Evolutionary conservation across 30 jellyfish, hydroid and myxozoan genomes (phyloP).

Genomic region (Cassiopea andromeda): DNA sequence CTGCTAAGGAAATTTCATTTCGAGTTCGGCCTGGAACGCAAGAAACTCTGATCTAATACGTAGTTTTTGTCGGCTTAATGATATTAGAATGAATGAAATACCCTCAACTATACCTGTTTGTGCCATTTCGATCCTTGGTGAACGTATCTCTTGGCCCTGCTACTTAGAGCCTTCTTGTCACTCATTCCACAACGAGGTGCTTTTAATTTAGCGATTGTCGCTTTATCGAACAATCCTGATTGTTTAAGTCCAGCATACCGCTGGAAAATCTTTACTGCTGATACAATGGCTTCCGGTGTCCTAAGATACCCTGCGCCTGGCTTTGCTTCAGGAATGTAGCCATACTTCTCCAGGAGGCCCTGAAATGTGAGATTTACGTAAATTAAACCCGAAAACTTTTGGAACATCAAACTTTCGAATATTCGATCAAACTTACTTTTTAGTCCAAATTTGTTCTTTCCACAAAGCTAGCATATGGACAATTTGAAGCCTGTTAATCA

Average conservation of each 20-base stretch:
- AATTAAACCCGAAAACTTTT: background rate
- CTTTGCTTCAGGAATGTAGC: constrained; percentile 56
- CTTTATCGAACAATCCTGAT: constrained; percentile 73
- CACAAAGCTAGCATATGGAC: background rate
- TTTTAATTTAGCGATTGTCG: constrained; percentile 55
- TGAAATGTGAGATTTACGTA: background rate
- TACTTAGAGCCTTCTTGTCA: constrained; percentile 37
- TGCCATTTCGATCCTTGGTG: constrained; percentile 86
- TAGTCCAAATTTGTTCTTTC: background rate
- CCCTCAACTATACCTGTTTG: constrained; percentile 54
- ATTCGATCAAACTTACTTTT: background rate
- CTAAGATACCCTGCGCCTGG: constrained; percentile 63
- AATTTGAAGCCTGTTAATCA: too few relatives aligned
- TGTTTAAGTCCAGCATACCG: constrained; percentile 67
- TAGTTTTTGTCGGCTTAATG: too few relatives aligned
- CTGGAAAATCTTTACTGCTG: constrained; percentile 70
- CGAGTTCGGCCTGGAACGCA: too few relatives aligned
- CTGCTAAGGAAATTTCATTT: too few relatives aligned
- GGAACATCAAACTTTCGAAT: background rate
- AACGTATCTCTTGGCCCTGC: constrained; percentile 72
- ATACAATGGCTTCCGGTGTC: constrained; percentile 41
- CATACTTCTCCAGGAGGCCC: constrained; percentile 51
- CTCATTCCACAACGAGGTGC: constrained; percentile 91
- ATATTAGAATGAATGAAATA: background rate
- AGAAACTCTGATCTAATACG: too few relatives aligned